Evolutionary conservation across 1,140 invertebrate species (phyloP), one percentile per base, ranked within the genome.

Genomic region (Bombus superbus): DNA sequence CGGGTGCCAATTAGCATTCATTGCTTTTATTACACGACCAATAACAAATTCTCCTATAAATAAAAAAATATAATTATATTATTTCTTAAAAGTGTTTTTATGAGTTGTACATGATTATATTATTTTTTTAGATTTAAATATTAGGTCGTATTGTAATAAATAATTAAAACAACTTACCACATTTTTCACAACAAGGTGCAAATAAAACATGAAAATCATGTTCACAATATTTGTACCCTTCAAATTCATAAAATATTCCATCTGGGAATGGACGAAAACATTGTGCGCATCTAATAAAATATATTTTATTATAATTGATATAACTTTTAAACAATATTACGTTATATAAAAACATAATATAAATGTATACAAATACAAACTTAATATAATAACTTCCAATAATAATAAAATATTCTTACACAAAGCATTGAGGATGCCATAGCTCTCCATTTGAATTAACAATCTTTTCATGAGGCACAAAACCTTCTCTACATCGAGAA

Each of bases 381-480:
- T 44, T 38, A 25, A 40, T 38, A 38, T 69, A 68, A 18, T 25
- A n/a, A 38, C 10, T 69, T 57, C 1, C 22, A 53, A 53, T 47
- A n/a, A 47, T 57, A 69, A 69, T 57, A 83, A 3, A 28, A 40
- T 66, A n/a, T 89, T 97, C 98, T 98, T 96, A 99, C 98, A 99
- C 99, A 97, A 99, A 99, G 95, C 99, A 99, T 90, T 99, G 97
- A 15, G 98, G 98, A 96, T 99, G 99, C 99, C 99, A 99, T 62
- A 99, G 96, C 96, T 99, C 98, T 86, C 99, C 99, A 94, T 98
- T 98, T 2, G 99, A 99, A 95, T 99, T 99, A 68, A 99, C 98
- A 94, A 99, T 99, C 95, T 99, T 99, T 94, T 99, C 99, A 93
- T 99, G 97, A 25, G 98, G 96, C 89, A 98, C 98, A 95, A 99